Conservation (phyloP, 2,888 invertebrate species). For the Callinectes sapidus region DNA sequence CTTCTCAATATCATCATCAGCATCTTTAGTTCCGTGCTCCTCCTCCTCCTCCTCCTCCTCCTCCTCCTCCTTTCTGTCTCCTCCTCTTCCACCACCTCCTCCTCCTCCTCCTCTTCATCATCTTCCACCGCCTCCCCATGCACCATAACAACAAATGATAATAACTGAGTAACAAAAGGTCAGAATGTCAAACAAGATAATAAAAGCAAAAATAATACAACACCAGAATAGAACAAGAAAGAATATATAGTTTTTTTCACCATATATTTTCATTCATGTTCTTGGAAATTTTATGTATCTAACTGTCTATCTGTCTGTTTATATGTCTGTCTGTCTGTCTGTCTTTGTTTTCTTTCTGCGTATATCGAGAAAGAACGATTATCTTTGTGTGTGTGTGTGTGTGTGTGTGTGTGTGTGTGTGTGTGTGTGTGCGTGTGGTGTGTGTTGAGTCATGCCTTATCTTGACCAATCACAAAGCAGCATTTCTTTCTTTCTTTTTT, state of each 20-base stretch:
- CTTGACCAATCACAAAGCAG: neutral
- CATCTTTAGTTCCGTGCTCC: too few species aligned
- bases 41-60: too few species aligned
- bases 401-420: conserved; percentile 1
- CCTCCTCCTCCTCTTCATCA: too few species aligned
- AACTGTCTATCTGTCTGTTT: neutral
- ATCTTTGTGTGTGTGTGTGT: neutral
- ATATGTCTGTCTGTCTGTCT: neutral
- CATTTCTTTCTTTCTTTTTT: neutral
- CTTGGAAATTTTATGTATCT: neutral
- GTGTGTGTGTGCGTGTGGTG: neutral
- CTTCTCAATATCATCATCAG: too few species aligned
- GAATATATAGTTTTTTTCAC: neutral
- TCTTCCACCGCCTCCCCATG: too few species aligned
- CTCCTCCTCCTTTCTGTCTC: too few species aligned
- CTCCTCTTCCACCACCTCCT: too few species aligned
- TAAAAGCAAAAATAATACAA: neutral
- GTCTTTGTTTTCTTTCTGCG: neutral
- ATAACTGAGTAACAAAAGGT: neutral
- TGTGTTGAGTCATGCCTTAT: neutral
- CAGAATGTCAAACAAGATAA: neutral
- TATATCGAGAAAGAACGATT: neutral
- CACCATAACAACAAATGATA: neutral
- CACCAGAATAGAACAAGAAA: neutral
- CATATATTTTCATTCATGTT: too few species aligned